Base-by-base conservation (phyloP, 2,888 invertebrate genomes). In the Pandemis heparana region DNA sequence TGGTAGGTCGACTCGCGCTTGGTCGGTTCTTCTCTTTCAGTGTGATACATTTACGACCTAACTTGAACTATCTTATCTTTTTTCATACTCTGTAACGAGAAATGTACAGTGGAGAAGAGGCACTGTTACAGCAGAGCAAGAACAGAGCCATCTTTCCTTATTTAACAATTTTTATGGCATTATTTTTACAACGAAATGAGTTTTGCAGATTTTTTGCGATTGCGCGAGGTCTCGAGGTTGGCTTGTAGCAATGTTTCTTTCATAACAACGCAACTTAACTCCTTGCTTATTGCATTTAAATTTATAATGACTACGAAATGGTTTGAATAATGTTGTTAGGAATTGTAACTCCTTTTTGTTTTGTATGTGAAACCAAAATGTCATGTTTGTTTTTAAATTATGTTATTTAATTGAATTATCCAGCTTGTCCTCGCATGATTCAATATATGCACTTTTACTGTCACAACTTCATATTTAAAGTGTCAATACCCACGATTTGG, bases 131-230 rank as follows among this genome's bases (percentile, higher is more conserved):
- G 85, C 81, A 86, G 85, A 83, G 82, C 80, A 88, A 85, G 84
- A 85, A 88, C 83, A 87, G 83, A 84, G 82, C 84, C 85, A 85
- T 88, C 87, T 85, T 81, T 85, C 83, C 85, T 89, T 92, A 89
- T 89, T 91, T 91, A 90, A 92, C 86, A 81, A 87, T 90, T 90
- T 91, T 89, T 89, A 89, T 86, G 81, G 87, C 83, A 89, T 91
- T 90, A 89, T 89, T 89, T 85, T 88, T 83, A 80, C 81, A 85
- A 85, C 80, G 82, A 83, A 88, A 89, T 86, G 85, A 87, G 85
- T 87, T 87, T 88, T 87, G 83, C 77, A 82, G 83, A 81, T 86
- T 85, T 86, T 81, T 81, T 78, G 78, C 78, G 72, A 79, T 82
- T 81, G 80, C 80, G 81, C 83, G 82, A 83, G 78, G 79, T 81